Conservation (phyloP, 2,888 invertebrate species). For the Leptopterna dolabrata region DNA sequence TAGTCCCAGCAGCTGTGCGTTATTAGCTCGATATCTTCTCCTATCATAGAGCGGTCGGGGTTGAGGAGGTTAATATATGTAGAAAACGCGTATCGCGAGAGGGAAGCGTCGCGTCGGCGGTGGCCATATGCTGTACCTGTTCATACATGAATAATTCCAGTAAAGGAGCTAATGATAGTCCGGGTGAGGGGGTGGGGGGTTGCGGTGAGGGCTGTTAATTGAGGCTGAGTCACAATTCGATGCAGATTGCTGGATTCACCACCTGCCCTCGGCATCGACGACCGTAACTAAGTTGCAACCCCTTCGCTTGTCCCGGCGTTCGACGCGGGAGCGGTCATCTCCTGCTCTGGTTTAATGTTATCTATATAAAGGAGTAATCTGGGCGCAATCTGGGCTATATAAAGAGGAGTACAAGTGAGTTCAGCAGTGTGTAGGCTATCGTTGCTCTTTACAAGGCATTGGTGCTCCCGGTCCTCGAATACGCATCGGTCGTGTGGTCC, state of each 20-base stretch:
- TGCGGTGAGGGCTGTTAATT: neutral
- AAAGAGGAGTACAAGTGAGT: too few relatives aligned
- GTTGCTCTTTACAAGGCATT: too few relatives aligned
- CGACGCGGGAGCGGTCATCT: neutral
- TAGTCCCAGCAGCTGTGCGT: constrained; percentile 20
- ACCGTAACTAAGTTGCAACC: neutral
- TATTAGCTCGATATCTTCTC: constrained; percentile 30
- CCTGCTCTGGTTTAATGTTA: neutral
- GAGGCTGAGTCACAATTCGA: constrained; percentile 20
- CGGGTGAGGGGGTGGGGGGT: neutral
- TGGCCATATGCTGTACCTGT: constrained; percentile 49
- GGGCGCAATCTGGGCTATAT: too few relatives aligned
- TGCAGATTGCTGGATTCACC: constrained; percentile 47
- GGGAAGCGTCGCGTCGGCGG: neutral
- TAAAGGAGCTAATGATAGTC: constrained; percentile 48
- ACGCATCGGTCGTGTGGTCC: too few relatives aligned
- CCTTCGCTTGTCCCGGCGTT: neutral
- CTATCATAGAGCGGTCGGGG: constrained; percentile 25
- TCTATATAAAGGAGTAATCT: too few relatives aligned
- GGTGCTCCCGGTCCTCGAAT: too few relatives aligned
- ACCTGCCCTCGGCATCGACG: constrained; percentile 26
- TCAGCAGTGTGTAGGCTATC: too few relatives aligned
- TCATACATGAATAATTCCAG: constrained; percentile 50
- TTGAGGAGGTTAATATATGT: constrained; percentile 30
- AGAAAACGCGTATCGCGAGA: constrained; percentile 26